These are phyloP conservation scores for Tachypleus tridentatus DNA, from an alignment of 1,140 invertebrate species.

Conservation along the genomic window DNA sequence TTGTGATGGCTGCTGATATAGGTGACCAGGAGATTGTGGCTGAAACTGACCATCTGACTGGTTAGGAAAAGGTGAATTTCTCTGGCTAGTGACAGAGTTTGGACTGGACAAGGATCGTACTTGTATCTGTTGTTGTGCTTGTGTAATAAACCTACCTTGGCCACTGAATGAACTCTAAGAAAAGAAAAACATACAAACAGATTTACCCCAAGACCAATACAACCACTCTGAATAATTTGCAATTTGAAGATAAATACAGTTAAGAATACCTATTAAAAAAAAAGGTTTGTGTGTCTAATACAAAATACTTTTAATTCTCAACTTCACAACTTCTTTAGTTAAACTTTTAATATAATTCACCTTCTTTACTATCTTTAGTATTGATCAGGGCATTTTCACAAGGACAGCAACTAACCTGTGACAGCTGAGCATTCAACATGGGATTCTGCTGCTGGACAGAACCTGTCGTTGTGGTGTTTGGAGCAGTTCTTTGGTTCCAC, in stretches of 20 bases:
- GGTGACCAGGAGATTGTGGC: slow-evolving; percentile 11
- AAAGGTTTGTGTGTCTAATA: neutral
- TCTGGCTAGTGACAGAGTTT: neutral
- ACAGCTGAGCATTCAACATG: slow-evolving; percentile 19
- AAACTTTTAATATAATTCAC: too few relatives aligned
- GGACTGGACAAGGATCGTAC: slow-evolving; percentile 19
- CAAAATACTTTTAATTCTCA: neutral
- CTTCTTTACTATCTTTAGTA: too few relatives aligned
- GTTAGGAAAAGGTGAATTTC: slow-evolving; percentile 13
- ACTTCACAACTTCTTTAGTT: too few relatives aligned
- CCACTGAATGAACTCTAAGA: slow-evolving; percentile 7
- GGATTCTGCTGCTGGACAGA: slow-evolving; percentile 15
- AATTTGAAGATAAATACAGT: neutral
- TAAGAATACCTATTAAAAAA: neutral
- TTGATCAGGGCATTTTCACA: too few relatives aligned
- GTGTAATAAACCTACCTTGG: slow-evolving; percentile 8
- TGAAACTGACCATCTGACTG: slow-evolving; percentile 16
- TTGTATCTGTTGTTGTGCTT: slow-evolving; percentile 5
- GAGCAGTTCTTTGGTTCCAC: slow-evolving; percentile 10
- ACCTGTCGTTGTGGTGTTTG: slow-evolving; percentile 1
- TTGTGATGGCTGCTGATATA: slow-evolving; percentile 11
- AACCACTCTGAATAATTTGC: too few relatives aligned
- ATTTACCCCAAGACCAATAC: too few relatives aligned
- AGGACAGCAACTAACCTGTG: neutral
- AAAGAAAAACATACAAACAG: neutral